Base-by-base conservation (phyloP, 2,797 vertebrate species). In the Scleropages formosus region DNA sequence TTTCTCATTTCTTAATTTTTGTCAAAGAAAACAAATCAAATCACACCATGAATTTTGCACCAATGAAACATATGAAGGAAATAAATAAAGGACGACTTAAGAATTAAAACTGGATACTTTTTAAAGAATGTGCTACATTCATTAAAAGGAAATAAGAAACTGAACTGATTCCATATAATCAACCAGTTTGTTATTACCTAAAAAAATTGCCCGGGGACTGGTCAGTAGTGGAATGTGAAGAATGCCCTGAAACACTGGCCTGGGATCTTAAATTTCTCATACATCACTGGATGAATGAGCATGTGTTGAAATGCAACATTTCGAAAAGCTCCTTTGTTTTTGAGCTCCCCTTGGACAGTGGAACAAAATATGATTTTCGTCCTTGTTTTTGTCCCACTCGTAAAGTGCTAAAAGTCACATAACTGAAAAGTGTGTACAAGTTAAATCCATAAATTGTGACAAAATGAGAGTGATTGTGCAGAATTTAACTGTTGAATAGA, bases 171-270 rank as follows among this genome's bases (percentile, higher is more conserved):
- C 31, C 31, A 2, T 6, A 39, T 6, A 39, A 39, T 39, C 31
- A 31, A n/a, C n/a, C n/a, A 2, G 31, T 39, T 39, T 39, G 31
- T 6, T 6, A 2, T 39, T 39, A n/a, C n/a, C n/a, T n/a, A 44
- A 65, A 56, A 46, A 59, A 8, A 60, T 77, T 47, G 70, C 62
- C 44, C 60, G 56, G 78, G 68, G 44, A 53, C 59, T 47, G 63
- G 60, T 77, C n/a, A 53, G 71, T 44, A 18, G 61, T 51, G n/a
- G 80, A 69, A 84, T 82, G 73, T 72, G 64, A 70, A 53, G 79
- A 81, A 82, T 82, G 77, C 80, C 39, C 74, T 74, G 26, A 77
- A 70, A 72, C 27, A 24, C 63, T 70, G 73, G 69, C 51, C 70
- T 69, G 47, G 24, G 74, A 66, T 76, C 44, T 73, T 56, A 68